Percentiles rank a stretch among this genome's conserved stretches.
These are phyloP conservation scores for Proterorhinus semilunaris DNA, from an alignment of 2,113 vertebrate species.

Conservation along the genomic window DNA sequence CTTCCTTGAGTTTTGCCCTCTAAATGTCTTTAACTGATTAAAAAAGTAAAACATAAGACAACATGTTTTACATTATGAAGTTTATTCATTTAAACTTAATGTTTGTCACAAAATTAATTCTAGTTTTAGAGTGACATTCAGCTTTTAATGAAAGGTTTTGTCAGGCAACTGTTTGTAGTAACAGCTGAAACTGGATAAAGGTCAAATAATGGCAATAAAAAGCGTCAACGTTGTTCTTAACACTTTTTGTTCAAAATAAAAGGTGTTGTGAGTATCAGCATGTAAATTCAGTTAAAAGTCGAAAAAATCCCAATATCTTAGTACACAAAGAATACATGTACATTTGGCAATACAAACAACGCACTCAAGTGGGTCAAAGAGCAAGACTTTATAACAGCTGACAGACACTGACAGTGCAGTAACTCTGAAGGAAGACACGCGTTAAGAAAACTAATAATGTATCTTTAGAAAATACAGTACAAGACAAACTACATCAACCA, in stretches of 20 bases:
- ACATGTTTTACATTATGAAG: neutral
- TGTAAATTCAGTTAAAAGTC: no score
- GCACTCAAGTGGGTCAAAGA: neutral
- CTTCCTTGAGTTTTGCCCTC: neutral
- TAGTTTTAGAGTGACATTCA: neutral
- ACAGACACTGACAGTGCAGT: neutral
- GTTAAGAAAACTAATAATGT: neutral
- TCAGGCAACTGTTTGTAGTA: no score
- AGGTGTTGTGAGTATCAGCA: no score
- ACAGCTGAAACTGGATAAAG: no score
- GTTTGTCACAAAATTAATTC: neutral
- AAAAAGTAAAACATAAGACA: neutral
- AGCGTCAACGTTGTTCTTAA: no score
- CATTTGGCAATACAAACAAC: neutral
- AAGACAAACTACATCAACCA: neutral
- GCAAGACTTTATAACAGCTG: conserved; percentile 31
- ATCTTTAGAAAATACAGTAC: neutral
- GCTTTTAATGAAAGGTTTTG: neutral
- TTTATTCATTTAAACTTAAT: neutral
- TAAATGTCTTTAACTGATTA: neutral
- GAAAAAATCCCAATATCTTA: neutral
- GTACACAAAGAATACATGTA: neutral
- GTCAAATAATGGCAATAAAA: no score
- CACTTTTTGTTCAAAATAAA: no score
- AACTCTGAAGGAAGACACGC: neutral